Evolutionary conservation across 2,888 invertebrate genomes (phyloP), one percentile per base, ranked within the genome.

Genomic region (Sarcophaga caerulescens): DNA sequence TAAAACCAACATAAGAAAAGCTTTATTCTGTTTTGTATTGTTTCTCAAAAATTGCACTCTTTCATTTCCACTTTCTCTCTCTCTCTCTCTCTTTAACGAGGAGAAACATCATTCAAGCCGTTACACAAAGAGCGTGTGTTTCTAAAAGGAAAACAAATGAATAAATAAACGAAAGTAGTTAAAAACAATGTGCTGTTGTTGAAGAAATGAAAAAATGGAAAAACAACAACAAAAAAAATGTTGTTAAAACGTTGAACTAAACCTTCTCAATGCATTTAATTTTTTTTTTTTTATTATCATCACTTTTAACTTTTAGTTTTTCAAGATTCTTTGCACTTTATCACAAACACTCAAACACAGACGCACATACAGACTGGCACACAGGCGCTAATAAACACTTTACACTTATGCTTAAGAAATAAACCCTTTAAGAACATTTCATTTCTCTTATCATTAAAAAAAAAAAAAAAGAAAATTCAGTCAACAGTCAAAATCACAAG

Each of bases 401-500:
- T 35, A 35, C 8, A 35, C 35, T 35, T 2, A 35, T 2, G 8
- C 35, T 76, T 79, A 79, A 79, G 81, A 79, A 79, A 57, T 81
- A 82, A 78, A 78, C 44, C 69, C 52, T 63, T 68, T 69, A 60
- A 21, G 12, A 65, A 59, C 12, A 59, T 75, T 76, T 65, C 17
- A 52, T 52, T 81, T 80, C 47, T 52, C 57, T 85, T 79, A 19
- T 80, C 69, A 75, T 85, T 82, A 63, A 57, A 65, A 74, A 85
- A 75, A 66, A 62, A 63, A 57, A 65, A 74, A 85, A 75, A 66
- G 62, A 70, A 69, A 74, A 85, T 71, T 71, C 71, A 66, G 85
- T 81, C 82, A 79, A 71, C 59, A 75, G 85, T 71, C 79, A 79
- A 81, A 81, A 75, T 79, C 70, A 71, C 21, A 69, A 81, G 45